A percentile compares a stretch with the other conserved stretches of the same genome.
These are phyloP conservation scores for Sebastes matsubarae DNA, from an alignment of 2,797 vertebrate species.

Conservation along the genomic window DNA sequence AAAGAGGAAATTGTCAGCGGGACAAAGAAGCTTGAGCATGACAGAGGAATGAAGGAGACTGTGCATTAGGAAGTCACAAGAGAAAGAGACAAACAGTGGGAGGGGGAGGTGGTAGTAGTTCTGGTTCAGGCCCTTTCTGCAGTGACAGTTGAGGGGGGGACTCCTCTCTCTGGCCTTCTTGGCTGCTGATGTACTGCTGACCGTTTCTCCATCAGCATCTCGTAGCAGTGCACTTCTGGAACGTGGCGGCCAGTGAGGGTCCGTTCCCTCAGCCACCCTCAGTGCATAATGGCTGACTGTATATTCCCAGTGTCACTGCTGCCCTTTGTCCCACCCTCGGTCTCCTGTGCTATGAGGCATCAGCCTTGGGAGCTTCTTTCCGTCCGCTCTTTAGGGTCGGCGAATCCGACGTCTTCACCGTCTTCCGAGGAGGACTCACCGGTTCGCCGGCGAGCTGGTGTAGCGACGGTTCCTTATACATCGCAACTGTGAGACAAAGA, in stretches of 20 bases:
- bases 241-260: conserved; percentile 33
- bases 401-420: conserved; percentile 82
- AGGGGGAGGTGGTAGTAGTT: conserved; percentile 8
- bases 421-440: conserved; percentile 84
- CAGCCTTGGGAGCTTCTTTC: conserved; percentile 81
- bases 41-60: conserved; percentile 46
- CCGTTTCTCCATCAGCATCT: conserved; percentile 54
- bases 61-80: conserved; percentile 32
- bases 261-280: conserved; percentile 53
- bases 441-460: conserved; percentile 87
- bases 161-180: conserved; percentile 49
- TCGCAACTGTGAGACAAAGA: conserved; percentile 87
- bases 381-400: conserved; percentile 75
- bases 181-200: conserved; percentile 61
- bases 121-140: conserved; percentile 34
- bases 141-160: conserved; percentile 49
- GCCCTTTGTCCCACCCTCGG: conserved; percentile 75
- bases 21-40: conserved; percentile 44
- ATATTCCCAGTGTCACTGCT: conserved; percentile 67
- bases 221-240: conserved; percentile 54
- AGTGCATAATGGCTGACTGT: conserved; percentile 64
- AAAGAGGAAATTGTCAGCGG: conserved; percentile 35
- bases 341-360: conserved; percentile 83
- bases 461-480: conserved; percentile 98
- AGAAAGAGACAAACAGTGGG: conserved; percentile 20